Evolutionary conservation across 2,888 invertebrate species (phyloP).

Genomic region (Aricia artaxerxes): DNA sequence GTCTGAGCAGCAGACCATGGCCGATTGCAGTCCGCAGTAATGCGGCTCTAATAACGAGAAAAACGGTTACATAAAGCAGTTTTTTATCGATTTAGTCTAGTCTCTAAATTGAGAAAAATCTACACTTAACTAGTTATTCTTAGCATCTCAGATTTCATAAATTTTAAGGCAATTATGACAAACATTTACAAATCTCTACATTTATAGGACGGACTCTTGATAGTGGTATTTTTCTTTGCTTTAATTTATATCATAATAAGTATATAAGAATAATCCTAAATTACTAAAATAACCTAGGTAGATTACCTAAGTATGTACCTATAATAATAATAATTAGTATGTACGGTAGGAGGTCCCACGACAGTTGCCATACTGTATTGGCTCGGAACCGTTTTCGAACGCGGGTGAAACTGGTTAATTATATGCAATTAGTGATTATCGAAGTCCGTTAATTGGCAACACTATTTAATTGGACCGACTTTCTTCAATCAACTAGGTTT

Average conservation of each 20-base stretch:
- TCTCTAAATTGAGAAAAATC: no score
- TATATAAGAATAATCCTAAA: not conserved
- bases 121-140: no score
- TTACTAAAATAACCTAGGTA: not conserved
- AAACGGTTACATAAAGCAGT: not conserved
- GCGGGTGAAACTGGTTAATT: slow-evolving; percentile 1
- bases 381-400: not conserved
- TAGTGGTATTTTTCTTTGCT: no score
- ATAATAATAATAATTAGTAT: not conserved
- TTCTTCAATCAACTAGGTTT: slow-evolving; percentile 32
- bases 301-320: not conserved
- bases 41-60: not conserved
- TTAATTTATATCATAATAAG: no score
- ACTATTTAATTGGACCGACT: slow-evolving; percentile 29
- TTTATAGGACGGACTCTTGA: no score
- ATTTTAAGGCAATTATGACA: no score
- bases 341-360: not conserved
- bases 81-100: no score
- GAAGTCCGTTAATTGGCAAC: slow-evolving; percentile 20
- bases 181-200: no score
- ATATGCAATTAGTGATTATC: slow-evolving; percentile 17
- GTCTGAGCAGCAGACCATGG: not conserved
- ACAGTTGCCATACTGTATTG: slow-evolving; percentile 5
- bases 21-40: not conserved
- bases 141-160: no score